Evolutionary conservation across 2,888 invertebrate species (phyloP).

Genomic region (Panzeria rudis): DNA sequence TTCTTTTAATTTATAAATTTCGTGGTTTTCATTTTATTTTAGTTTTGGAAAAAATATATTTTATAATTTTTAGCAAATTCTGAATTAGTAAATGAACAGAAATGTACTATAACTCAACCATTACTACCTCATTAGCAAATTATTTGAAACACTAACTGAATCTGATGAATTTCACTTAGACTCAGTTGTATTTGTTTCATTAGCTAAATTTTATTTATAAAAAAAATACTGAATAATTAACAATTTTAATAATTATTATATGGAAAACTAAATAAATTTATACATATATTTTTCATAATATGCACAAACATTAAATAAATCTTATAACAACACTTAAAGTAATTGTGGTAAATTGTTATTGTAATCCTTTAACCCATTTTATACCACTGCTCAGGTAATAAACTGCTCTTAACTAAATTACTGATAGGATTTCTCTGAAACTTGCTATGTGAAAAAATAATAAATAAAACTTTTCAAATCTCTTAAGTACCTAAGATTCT

Average conservation of each 20-base stretch:
- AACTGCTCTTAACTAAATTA: neutral
- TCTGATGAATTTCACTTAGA: too few relatives aligned
- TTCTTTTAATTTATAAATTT: slow-evolving; percentile 30
- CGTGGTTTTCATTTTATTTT: slow-evolving; percentile 4
- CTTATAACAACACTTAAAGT: neutral
- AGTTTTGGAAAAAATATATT: neutral
- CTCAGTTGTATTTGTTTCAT: slow-evolving; percentile 46
- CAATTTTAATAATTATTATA: slow-evolving; percentile 13
- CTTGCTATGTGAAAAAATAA: too few relatives aligned
- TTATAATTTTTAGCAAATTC: slow-evolving; percentile 45
- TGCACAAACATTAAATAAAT: slow-evolving; percentile 25
- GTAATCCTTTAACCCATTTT: neutral
- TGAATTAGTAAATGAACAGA: slow-evolving; percentile 42
- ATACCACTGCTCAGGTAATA: neutral
- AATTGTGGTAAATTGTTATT: neutral
- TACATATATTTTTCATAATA: slow-evolving; percentile 22
- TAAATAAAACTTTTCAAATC: too few relatives aligned
- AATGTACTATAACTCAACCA: slow-evolving; percentile 78
- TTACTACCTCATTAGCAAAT: slow-evolving; percentile 82
- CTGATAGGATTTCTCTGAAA: too few relatives aligned
- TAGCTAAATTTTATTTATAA: slow-evolving; percentile 58
- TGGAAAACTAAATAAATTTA: neutral
- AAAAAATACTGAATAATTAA: neutral
- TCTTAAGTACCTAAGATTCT: too few relatives aligned
- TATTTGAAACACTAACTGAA: slow-evolving; percentile 68